Evolutionary conservation across 2,888 invertebrate species (phyloP).

Genomic region (Netelia melanura): DNA sequence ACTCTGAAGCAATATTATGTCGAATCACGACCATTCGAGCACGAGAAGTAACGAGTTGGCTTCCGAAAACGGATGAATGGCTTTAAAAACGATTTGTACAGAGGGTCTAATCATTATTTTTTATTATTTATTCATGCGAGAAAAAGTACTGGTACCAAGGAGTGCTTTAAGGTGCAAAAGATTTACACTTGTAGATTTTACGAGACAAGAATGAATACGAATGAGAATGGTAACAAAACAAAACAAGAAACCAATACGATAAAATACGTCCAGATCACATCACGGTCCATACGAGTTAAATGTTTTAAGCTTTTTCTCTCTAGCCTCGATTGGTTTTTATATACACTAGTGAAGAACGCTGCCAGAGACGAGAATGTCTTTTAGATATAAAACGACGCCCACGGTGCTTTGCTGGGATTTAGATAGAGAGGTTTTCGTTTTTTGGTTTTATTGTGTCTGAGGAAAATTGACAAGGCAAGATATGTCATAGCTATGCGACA

Average conservation of each 20-base stretch:
- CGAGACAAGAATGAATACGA: conserved; percentile 10
- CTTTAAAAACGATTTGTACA: conserved; percentile 42
- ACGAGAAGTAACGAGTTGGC: conserved; percentile 25
- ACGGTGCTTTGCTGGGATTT: conserved; percentile 61
- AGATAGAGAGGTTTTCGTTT: not conserved
- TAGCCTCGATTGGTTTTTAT: conserved; percentile 52
- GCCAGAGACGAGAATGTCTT: conserved; percentile 6
- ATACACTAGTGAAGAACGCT: conserved; percentile 14
- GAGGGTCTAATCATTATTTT: conserved; percentile 34
- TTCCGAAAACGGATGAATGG: conserved; percentile 44
- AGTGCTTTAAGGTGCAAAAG: conserved; percentile 70
- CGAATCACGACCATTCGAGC: not conserved
- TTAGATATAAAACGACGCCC: conserved; percentile 21
- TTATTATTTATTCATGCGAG: conserved; percentile 47
- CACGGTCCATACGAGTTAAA: conserved; percentile 57
- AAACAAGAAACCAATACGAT: conserved; percentile 22
- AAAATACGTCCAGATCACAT: conserved; percentile 64
- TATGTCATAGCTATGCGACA: conserved; percentile 44
- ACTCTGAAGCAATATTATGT: conserved; percentile 49
- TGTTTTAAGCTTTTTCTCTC: conserved; percentile 38
- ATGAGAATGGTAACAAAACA: conserved; percentile 15
- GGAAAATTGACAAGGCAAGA: conserved; percentile 4
- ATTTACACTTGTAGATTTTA: conserved; percentile 42
- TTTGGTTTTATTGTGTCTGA: conserved; percentile 18
- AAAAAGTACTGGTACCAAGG: conserved; percentile 54